These are phyloP conservation scores for Montifringilla adamsi DNA, from an alignment of 2,113 vertebrate species.

Conservation along the genomic window DNA sequence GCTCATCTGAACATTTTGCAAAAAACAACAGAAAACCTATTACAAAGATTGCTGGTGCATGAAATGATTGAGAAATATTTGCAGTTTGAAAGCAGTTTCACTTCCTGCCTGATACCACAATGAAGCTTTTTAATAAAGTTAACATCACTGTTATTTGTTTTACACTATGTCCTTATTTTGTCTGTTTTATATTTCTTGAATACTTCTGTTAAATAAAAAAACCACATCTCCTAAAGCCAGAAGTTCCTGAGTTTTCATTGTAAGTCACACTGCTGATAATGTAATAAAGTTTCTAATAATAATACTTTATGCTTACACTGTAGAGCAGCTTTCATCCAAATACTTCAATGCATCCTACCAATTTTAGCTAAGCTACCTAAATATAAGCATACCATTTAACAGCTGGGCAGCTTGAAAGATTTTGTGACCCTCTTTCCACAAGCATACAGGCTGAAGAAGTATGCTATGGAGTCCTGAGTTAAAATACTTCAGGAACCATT, in stretches of 20 bases:
- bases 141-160: constrained; percentile 44
- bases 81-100: constrained; percentile 76
- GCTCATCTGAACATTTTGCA: constrained; percentile 56
- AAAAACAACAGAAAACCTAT: constrained; percentile 60
- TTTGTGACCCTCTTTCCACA: neutral
- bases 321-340: constrained; percentile 14
- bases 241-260: neutral
- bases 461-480: neutral
- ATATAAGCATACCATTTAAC: neutral
- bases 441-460: neutral
- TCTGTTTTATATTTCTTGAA: constrained; percentile 35
- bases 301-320: neutral
- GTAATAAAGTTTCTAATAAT: constrained; percentile 8
- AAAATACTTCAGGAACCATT: constrained; percentile 1
- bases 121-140: constrained; percentile 74
- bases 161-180: constrained; percentile 1
- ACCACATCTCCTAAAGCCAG: neutral
- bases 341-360: neutral
- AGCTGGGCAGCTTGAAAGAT: constrained; percentile 3
- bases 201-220: neutral
- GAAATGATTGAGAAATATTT: constrained; percentile 78
- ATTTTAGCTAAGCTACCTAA: constrained; percentile 10
- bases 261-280: neutral
- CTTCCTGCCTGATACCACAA: constrained; percentile 79
- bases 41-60: constrained; percentile 70